phyloP scores from a whole-genome alignment of 2,113 vertebrate species.

The Anolis carolinensis region DNA sequence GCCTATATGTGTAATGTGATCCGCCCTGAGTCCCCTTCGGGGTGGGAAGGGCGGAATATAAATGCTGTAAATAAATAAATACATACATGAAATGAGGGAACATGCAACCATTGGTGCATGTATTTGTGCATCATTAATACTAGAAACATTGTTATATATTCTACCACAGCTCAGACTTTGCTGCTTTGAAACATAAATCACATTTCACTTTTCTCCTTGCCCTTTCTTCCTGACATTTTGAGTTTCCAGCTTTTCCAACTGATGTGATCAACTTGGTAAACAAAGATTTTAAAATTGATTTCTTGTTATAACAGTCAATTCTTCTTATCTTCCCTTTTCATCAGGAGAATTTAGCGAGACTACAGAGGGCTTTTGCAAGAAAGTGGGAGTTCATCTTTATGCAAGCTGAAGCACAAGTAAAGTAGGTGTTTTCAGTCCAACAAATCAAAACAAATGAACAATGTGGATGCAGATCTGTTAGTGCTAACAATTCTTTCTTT shows the following conservation, averaged over 20 bases:
- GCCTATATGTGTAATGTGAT: too few species aligned
- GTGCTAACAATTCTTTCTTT: conserved; percentile 20
- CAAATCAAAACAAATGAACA: conserved; percentile 10
- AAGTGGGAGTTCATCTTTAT: conserved; percentile 99
- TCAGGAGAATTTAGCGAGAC: conserved; percentile 93
- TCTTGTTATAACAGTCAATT: conserved; percentile 43
- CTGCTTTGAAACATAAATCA: neutral
- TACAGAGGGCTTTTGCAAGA: conserved; percentile 94
- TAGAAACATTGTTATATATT: conserved; percentile 10
- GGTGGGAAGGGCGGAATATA: too few species aligned
- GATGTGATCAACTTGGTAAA: too few species aligned
- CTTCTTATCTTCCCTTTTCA: conserved; percentile 64
- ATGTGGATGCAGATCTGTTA: conserved; percentile 4
- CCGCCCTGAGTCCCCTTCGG: too few species aligned
- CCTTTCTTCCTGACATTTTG: neutral
- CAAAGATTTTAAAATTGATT: too few species aligned
- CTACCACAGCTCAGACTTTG: too few species aligned
- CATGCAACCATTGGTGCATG: neutral
- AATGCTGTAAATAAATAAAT: too few species aligned
- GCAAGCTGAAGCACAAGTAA: conserved; percentile 98
- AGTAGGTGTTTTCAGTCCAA: conserved; percentile 81
- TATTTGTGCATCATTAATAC: conserved; percentile 14
- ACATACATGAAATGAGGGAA: conserved; percentile 16
- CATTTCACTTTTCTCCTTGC: conserved; percentile 22
- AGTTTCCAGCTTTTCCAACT: neutral